Conservation (phyloP, 1,140 invertebrate species). For the Drosophila navojoa region DNA sequence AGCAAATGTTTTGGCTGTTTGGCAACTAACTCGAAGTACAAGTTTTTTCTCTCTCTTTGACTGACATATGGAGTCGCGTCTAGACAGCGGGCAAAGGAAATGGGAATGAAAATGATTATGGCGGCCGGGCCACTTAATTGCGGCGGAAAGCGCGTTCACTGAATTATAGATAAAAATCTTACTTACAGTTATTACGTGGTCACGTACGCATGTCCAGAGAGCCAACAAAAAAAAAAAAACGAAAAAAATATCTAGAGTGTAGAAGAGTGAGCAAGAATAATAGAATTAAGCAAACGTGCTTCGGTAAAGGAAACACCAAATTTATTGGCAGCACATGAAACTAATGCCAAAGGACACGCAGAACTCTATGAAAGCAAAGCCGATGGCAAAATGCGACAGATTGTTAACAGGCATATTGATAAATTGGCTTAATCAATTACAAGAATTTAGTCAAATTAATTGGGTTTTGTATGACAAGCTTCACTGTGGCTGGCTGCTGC, state of each 20-base stretch:
- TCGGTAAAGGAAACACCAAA: constrained; percentile 56
- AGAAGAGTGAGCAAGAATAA: constrained; percentile 65
- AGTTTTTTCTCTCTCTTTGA: constrained; percentile 15
- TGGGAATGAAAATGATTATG: constrained; percentile 58
- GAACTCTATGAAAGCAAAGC: constrained; percentile 19
- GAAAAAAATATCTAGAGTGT: background rate
- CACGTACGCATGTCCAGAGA: constrained; percentile 60
- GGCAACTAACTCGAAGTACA: constrained; percentile 16
- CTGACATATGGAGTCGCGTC: constrained; percentile 69
- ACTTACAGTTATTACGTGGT: constrained; percentile 75
- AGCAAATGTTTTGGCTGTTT: constrained; percentile 54
- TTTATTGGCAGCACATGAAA: constrained; percentile 75
- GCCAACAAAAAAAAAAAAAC: no score
- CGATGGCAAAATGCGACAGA: constrained; percentile 32
- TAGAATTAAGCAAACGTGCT: constrained; percentile 75
- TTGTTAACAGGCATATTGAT: constrained; percentile 2
- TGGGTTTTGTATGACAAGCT: background rate
- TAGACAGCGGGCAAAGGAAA: constrained; percentile 49
- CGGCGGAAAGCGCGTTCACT: constrained; percentile 48
- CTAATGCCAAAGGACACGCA: constrained; percentile 71
- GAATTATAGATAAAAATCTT: constrained; percentile 82
- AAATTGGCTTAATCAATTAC: constrained; percentile 25
- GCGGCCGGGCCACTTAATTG: constrained; percentile 40
- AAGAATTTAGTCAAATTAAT: constrained; percentile 15
- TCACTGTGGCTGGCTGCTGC: background rate